A percentile compares a stretch with the other conserved stretches of the same genome.
Evolutionary conservation across 2,113 vertebrate genomes (phyloP).

Genomic region (Serilophus lunatus): DNA sequence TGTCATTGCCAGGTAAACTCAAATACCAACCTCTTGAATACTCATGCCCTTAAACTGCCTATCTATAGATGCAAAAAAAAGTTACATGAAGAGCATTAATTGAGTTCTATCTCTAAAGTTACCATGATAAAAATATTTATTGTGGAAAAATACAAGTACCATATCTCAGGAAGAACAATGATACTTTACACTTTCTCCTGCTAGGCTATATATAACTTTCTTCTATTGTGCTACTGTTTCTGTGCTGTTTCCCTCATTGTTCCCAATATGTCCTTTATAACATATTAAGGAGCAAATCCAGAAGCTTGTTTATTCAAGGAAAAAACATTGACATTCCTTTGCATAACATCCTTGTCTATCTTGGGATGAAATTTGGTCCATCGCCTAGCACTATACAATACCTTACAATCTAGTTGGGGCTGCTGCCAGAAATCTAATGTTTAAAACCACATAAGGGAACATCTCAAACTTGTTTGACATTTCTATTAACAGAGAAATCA

Average conservation of each 20-base stretch:
- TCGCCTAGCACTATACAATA: background rate
- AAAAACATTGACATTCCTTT: background rate
- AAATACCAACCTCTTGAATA: background rate
- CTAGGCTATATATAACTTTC: background rate
- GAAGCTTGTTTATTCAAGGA: background rate
- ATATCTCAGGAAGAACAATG: background rate
- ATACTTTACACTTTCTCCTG: background rate
- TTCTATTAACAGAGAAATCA: background rate
- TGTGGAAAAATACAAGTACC: background rate
- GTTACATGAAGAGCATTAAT: background rate
- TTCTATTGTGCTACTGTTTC: background rate
- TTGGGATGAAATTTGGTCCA: background rate
- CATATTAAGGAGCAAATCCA: background rate
- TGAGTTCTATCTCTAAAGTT: background rate
- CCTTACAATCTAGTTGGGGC: background rate
- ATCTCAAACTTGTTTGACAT: background rate
- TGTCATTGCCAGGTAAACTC: background rate
- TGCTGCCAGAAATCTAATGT: background rate
- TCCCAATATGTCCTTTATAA: background rate
- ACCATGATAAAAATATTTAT: background rate
- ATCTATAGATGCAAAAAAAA: background rate
- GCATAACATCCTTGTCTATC: background rate
- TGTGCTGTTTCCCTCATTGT: background rate
- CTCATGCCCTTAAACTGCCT: background rate
- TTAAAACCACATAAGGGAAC: conserved; percentile 4